Percentiles rank a stretch among this genome's conserved stretches.
Evolutionary conservation across 2,888 invertebrate genomes (phyloP).

Genomic region (Itoplectis maculator): DNA sequence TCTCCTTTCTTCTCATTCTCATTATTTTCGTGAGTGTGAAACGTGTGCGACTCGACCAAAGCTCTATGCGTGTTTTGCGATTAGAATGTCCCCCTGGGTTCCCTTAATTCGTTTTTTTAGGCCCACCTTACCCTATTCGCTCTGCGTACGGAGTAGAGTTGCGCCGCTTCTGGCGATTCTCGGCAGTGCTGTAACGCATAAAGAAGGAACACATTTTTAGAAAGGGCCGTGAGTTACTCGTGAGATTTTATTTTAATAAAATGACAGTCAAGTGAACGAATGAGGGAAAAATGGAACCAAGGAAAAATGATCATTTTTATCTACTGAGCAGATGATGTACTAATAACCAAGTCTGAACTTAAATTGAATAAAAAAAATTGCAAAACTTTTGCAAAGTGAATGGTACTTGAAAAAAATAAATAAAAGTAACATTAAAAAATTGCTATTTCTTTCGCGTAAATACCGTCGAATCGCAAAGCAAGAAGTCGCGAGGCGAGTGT

Average conservation of each 20-base stretch:
- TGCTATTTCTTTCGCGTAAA: background rate
- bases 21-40: conserved; percentile 1
- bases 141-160: conserved; percentile 41
- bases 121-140: conserved; percentile 49
- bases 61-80: too few species aligned
- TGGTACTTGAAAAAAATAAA: background rate
- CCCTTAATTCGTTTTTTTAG: conserved; percentile 40
- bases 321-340: background rate
- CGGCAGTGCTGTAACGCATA: conserved; percentile 42
- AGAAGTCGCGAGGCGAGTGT: conserved; percentile 9
- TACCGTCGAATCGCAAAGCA: background rate
- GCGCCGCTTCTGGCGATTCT: conserved; percentile 41
- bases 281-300: background rate
- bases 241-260: background rate
- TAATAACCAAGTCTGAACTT: conserved; percentile 1
- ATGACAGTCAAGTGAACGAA: background rate
- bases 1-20: conserved; percentile 23
- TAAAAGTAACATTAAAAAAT: background rate
- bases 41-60: background rate
- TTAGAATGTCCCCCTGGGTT: conserved; percentile 9
- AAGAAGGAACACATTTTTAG: conserved; percentile 28
- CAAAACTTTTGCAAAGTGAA: background rate
- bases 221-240: background rate
- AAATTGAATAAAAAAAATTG: background rate
- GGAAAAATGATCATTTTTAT: background rate